phyloP scores from a whole-genome alignment of 2,113 vertebrate genomes.

The Caracal caracal region DNA sequence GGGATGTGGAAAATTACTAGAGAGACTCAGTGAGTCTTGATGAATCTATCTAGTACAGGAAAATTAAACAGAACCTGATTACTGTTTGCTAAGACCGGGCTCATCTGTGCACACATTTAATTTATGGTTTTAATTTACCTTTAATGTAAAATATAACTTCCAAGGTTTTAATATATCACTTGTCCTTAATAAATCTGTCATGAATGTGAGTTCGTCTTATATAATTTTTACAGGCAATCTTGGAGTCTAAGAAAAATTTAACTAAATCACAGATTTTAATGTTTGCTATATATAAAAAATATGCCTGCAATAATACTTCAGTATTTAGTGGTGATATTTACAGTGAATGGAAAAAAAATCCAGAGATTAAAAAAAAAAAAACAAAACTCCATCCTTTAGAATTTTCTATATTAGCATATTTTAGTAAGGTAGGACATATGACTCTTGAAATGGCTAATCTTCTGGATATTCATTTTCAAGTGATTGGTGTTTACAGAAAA shows the following conservation, averaged over 20 bases:
- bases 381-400: background rate
- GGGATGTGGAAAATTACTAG: constrained; percentile 78
- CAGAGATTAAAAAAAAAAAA: constrained; percentile 38
- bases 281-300: constrained; percentile 73
- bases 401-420: constrained; percentile 38
- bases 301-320: constrained; percentile 65
- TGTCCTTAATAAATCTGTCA: constrained; percentile 88
- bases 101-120: constrained; percentile 87
- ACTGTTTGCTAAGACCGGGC: constrained; percentile 84
- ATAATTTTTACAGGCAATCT: constrained; percentile 87
- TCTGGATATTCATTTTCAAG: constrained; percentile 41
- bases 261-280: constrained; percentile 73
- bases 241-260: constrained; percentile 77
- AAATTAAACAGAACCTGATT: constrained; percentile 83
- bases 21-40: constrained; percentile 69
- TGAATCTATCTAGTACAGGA: constrained; percentile 64
- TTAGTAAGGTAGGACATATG: constrained; percentile 54
- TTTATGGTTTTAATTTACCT: constrained; percentile 91
- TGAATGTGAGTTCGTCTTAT: constrained; percentile 82
- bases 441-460: constrained; percentile 57
- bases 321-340: constrained; percentile 57
- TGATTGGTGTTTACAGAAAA: constrained; percentile 58
- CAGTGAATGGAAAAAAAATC: constrained; percentile 43
- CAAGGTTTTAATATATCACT: constrained; percentile 86
- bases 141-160: constrained; percentile 88